Evolutionary conservation across 2,113 vertebrate genomes (phyloP).

Genomic region (Eublepharis macularius): DNA sequence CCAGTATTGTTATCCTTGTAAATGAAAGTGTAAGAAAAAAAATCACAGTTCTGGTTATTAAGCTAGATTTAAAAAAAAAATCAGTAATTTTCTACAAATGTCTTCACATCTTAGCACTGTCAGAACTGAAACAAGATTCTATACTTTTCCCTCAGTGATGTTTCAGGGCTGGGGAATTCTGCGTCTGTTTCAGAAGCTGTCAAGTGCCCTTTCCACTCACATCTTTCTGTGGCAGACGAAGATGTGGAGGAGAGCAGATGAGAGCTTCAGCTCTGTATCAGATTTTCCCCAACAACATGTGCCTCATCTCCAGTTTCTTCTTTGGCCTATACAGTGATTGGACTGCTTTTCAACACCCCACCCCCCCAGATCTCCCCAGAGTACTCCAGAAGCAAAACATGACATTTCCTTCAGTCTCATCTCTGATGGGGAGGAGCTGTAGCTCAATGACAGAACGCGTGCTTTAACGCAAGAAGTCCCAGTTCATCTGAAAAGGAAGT

Average conservation of each 20-base stretch:
- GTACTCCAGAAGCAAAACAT: too few relatives aligned
- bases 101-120: background rate
- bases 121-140: background rate
- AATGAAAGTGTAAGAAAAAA: too few relatives aligned
- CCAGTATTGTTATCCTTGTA: background rate
- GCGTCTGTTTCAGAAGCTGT: constrained; percentile 28
- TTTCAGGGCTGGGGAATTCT: too few relatives aligned
- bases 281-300: background rate
- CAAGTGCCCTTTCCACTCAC: background rate
- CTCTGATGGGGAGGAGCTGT: too few relatives aligned
- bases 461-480: too few relatives aligned
- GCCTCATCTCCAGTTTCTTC: too few relatives aligned
- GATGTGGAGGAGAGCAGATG: background rate
- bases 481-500: too few relatives aligned
- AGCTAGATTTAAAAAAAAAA: background rate
- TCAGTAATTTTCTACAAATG: background rate
- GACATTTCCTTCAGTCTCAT: too few relatives aligned
- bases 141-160: background rate
- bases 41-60: too few relatives aligned
- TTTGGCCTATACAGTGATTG: background rate
- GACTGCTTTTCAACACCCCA: too few relatives aligned
- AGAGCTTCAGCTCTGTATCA: background rate
- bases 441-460: too few relatives aligned
- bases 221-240: constrained; percentile 9
- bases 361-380: too few relatives aligned